Base-by-base conservation (phyloP, 2,888 invertebrate genomes). In the Macrophya annulata region DNA sequence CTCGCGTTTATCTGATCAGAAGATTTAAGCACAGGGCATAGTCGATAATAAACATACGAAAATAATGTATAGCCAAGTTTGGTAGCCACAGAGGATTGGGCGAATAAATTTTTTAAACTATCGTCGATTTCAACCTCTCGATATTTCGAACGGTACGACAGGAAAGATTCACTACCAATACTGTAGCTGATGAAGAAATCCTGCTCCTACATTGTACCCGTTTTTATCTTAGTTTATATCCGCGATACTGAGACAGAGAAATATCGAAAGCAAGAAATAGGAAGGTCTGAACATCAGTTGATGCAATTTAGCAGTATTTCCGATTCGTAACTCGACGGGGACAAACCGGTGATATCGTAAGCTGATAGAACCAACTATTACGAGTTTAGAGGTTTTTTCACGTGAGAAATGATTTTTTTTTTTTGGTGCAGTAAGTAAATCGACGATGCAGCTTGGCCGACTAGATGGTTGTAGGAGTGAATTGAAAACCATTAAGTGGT, bases 401-500 rank as follows among this genome's bases (percentile, higher is more conserved):
- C 15, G 68, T 17, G 37, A 31, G 68, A 17, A 68, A 68, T 37
- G 31, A 68, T 37, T 37, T 37, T 15, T 37, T 37, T 37, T 37
- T 15, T 37, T 37, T 17, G 31, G 37, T 37, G 8, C 17, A 68
- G 17, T 68, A 17, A 37, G 15, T 5, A 37, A 31, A 68, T 68
- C 68, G 68, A 37, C 37, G 37, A 12, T 37, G 68, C 17, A 81
- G 62, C 59, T 37, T 40, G 17, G 43, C 40, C 25, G 43, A 83
- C 4, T 83, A 68, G 37, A 43, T 37, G 68, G 43, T 48, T 83
- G 48, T 68, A 48, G 83, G 25, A 48, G 76, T 65, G 77, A 85
- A 77, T 85, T 48, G 85, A 65, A 77, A 85, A 77, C 77, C 77
- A 85, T 85, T 79, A 85, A 82, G 71, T 65, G 81, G 85, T 79